A percentile compares a stretch with the other conserved stretches of the same genome.
Evolutionary conservation across 1,140 invertebrate species (phyloP).

Genomic region (Habropoda laboriosa): DNA sequence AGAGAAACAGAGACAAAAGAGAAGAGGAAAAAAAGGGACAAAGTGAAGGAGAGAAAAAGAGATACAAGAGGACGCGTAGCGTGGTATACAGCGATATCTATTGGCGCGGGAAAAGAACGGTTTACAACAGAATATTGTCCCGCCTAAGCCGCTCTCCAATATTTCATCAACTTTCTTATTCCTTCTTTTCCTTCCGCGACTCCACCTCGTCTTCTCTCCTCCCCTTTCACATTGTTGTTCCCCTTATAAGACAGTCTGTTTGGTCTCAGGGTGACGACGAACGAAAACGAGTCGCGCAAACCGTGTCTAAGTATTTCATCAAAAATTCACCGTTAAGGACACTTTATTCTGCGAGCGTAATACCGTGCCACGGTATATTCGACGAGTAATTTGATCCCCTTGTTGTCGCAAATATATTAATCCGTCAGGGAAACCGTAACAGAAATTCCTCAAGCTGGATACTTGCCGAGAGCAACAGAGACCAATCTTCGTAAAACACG

Average conservation of each 20-base stretch:
- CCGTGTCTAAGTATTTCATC: conserved; percentile 75
- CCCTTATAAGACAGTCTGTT: conserved; percentile 15
- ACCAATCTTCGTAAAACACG: neutral
- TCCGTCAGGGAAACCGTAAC: neutral
- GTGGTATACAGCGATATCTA: conserved; percentile 71
- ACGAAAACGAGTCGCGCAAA: conserved; percentile 68
- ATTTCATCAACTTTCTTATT: conserved; percentile 81
- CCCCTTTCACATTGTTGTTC: conserved; percentile 18
- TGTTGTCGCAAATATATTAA: neutral
- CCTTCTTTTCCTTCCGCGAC: conserved; percentile 66
- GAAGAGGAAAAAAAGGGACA: neutral
- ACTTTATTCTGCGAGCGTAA: conserved; percentile 6
- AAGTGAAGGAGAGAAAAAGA: neutral
- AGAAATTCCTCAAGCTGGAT: neutral
- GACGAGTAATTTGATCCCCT: conserved; percentile 55
- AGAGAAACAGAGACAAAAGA: neutral
- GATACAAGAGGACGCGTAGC: conserved; percentile 27
- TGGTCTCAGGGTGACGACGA: conserved; percentile 15
- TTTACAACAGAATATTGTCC: conserved; percentile 81
- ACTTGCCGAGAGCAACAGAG: neutral
- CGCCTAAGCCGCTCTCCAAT: conserved; percentile 80
- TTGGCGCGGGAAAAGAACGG: conserved; percentile 73
- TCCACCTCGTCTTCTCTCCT: conserved; percentile 23
- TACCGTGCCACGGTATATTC: too few relatives aligned
- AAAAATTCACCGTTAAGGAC: conserved; percentile 69